phyloP scores from a whole-genome alignment of 2,113 vertebrate genomes.

The Lophius piscatorius region DNA sequence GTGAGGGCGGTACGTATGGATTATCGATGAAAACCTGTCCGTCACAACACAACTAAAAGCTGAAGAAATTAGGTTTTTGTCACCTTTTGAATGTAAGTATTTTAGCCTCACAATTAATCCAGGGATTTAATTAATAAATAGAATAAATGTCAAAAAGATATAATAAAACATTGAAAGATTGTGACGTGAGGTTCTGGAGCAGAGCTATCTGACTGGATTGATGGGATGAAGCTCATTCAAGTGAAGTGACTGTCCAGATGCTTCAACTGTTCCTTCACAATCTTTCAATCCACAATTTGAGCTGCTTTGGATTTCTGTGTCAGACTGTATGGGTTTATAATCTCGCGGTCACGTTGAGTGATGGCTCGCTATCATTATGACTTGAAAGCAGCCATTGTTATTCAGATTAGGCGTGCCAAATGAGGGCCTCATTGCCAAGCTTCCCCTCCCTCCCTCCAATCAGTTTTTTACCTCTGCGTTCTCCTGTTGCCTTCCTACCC shows the following conservation, averaged over 20 bases:
- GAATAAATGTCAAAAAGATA: too few species aligned
- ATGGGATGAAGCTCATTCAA: constrained; percentile 48
- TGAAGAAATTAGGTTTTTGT: too few species aligned
- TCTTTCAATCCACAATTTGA: constrained; percentile 18
- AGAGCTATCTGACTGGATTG: too few species aligned
- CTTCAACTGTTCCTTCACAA: constrained; percentile 28
- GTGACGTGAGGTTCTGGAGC: too few species aligned
- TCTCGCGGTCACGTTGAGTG: constrained; percentile 54
- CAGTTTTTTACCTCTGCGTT: constrained; percentile 16
- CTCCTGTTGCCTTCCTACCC: constrained; percentile 17
- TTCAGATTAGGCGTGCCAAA: constrained; percentile 74
- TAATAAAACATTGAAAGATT: too few species aligned
- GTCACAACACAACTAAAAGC: too few species aligned
- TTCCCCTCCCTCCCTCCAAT: constrained; percentile 42
- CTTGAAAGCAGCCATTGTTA: constrained; percentile 70
- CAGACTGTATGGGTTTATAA: constrained; percentile 22
- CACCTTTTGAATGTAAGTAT: too few species aligned
- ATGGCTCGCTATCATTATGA: constrained; percentile 65
- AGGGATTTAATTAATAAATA: too few species aligned
- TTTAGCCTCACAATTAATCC: too few species aligned
- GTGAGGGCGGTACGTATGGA: too few species aligned
- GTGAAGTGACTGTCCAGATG: constrained; percentile 34
- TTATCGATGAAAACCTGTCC: too few species aligned
- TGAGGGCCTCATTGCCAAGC: constrained; percentile 48
- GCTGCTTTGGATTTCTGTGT: constrained; percentile 15